Percentiles rank a stretch among this genome's conserved stretches.
These are phyloP conservation scores for Pomatostomus ruficeps DNA, from an alignment of 2,113 vertebrate species.

Conservation along the genomic window DNA sequence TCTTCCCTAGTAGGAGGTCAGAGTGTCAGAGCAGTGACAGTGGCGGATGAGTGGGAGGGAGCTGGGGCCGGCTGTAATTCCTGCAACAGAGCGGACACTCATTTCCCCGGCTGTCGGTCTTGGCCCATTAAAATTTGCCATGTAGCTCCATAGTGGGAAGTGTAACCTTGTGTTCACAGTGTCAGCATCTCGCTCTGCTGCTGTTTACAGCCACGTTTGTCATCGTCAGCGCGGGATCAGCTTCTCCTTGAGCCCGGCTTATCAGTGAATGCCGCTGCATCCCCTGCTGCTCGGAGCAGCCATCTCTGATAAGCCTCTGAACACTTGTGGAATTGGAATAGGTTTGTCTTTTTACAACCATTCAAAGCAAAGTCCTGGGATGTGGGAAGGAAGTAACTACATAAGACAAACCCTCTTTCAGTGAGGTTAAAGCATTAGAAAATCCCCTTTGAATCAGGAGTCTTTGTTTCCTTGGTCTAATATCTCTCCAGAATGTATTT, in stretches of 20 bases:
- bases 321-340: background rate
- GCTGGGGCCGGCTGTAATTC: background rate
- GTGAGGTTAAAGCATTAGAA: background rate
- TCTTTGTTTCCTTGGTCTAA: background rate
- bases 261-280: background rate
- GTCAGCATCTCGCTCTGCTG: slow-evolving; percentile 69
- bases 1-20: background rate
- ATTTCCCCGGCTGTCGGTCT: slow-evolving; percentile 54
- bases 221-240: slow-evolving; percentile 16
- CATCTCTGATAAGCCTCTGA: background rate
- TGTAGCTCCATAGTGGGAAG: slow-evolving; percentile 30
- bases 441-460: background rate
- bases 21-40: background rate
- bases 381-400: background rate
- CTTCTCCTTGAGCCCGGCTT: slow-evolving; percentile 62
- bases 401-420: background rate
- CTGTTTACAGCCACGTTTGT: slow-evolving; percentile 66
- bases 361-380: background rate
- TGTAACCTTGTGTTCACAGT: slow-evolving; percentile 51
- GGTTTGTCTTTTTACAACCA: background rate
- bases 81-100: slow-evolving; percentile 13
- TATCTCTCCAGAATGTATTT: background rate
- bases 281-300: background rate
- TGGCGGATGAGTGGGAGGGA: background rate
- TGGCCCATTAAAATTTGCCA: slow-evolving; percentile 46